phyloP scores from a whole-genome alignment of 2,113 vertebrate genomes.

The Saccopteryx leptura region DNA sequence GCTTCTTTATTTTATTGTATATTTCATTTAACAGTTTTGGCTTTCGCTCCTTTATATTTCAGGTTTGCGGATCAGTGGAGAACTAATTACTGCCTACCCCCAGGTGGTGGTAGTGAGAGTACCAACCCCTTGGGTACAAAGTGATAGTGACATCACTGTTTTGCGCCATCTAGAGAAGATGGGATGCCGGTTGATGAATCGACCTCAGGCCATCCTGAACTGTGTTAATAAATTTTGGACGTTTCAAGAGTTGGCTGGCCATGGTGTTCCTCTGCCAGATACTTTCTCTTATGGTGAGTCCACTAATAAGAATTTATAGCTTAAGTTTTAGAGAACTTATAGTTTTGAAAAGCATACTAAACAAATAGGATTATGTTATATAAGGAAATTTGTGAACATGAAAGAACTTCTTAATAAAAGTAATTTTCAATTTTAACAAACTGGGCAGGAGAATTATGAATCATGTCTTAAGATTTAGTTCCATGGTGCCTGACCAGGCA shows the following conservation, averaged over 20 bases:
- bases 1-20: background rate
- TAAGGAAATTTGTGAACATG: background rate
- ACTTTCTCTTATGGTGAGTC: conserved; percentile 92
- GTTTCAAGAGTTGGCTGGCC: conserved; percentile 91
- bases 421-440: conserved; percentile 16
- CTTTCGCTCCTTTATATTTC: conserved; percentile 61
- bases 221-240: conserved; percentile 94
- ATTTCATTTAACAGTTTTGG: background rate
- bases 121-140: conserved; percentile 92
- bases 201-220: conserved; percentile 92
- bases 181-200: conserved; percentile 91
- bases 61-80: conserved; percentile 91
- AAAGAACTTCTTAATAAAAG: background rate
- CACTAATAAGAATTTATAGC: background rate
- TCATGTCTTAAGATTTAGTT: background rate
- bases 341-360: conserved; percentile 40
- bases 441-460: background rate
- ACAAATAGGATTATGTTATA: background rate
- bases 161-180: conserved; percentile 92
- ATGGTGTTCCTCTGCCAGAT: conserved; percentile 91
- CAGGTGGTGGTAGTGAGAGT: conserved; percentile 92
- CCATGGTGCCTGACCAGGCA: background rate
- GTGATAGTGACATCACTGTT: conserved; percentile 92
- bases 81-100: conserved; percentile 90
- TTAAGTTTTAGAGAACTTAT: background rate